These are phyloP conservation scores for Holothuria leucospilota DNA, from an alignment of 53 echinoderm and acorn worm genomes.

Conservation along the genomic window DNA sequence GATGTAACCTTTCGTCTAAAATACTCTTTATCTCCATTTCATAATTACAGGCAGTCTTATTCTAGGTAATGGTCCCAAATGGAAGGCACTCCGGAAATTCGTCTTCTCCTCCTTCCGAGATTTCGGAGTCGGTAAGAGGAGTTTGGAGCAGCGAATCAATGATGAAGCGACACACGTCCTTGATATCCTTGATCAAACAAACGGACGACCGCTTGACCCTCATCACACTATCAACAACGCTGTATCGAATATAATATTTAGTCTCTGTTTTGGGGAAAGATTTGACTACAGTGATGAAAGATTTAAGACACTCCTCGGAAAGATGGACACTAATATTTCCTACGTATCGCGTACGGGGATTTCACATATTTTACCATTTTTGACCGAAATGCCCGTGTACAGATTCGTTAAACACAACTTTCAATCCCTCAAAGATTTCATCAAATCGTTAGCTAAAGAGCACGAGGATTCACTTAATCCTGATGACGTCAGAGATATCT, in stretches of 20 bases:
- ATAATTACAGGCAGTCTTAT: conserved; percentile 23
- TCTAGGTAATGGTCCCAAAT: conserved; percentile 15
- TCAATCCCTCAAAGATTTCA: conserved; percentile 10
- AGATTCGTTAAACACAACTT: conserved; percentile 10
- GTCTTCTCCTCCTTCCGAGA: conserved; percentile 14
- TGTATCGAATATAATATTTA: conserved; percentile 30
- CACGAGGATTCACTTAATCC: neutral
- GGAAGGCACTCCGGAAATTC: conserved; percentile 6
- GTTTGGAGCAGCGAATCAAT: conserved; percentile 19
- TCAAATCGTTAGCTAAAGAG: neutral
- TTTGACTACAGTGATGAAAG: conserved; percentile 29
- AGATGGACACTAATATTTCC: neutral
- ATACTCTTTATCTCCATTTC: no score
- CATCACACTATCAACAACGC: conserved; percentile 28
- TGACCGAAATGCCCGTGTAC: conserved; percentile 24
- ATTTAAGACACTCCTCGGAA: conserved; percentile 7
- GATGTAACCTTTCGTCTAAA: no score
- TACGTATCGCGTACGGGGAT: neutral
- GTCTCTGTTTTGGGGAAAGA: conserved; percentile 37
- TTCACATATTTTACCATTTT: conserved; percentile 18
- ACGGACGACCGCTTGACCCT: neutral
- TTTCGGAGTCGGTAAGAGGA: conserved; percentile 21
- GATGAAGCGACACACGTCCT: conserved; percentile 6
- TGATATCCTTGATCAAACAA: neutral
- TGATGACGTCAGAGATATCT: conserved; percentile 20